Evolutionary conservation across 92 coral and sea anemone species (phyloP), one percentile per base, ranked within the genome.

Genomic region (Pocillopora meandrina): DNA sequence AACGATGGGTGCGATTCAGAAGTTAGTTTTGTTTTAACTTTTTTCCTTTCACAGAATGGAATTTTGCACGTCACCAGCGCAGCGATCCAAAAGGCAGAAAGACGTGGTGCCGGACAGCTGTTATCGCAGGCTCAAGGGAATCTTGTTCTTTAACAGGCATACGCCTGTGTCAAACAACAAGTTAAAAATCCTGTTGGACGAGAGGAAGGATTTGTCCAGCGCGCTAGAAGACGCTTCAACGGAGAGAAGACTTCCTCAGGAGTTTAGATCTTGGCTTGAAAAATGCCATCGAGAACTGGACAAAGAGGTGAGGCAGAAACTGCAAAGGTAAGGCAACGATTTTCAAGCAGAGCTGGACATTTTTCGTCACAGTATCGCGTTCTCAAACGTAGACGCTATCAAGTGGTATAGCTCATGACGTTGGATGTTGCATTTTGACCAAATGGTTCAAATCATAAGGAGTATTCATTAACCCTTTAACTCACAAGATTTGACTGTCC

Each of bases 161-260:
- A 93, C 97, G 15, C 97, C 97, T 13, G 90, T 93, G 55, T 93
- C 97, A 0, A 93, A 93, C 82, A 93, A 93, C 85, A 93, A 93
- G 67, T 80, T 93, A 19, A 93, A 93, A 67, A 93, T 93, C 57
- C 87, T 93, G 26, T 85, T 93, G 34, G 97, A 93, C 47, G 97
- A 93, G 69, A 91, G 97, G 20, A 93, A 91, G 70, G 97, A 93
- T 78, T 88, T 93, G 21, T 91, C 97, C 17, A 89, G 87, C 69
- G 97, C 97, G 9, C 91, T 93, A 47, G 97, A 93, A 75, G 97
- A 93, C 64, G 97, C 97, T 9, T 92, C 97, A 0, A 93, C 97
- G 14, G 97, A 93, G 36, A 74, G 97, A 20, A 77, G 95, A 21
- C 84, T 93, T 68, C 97, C 97, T 4, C 95, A 91, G 36, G 97